Conservation (phyloP, 2,888 invertebrate species). For the Heliconius cydno region DNA sequence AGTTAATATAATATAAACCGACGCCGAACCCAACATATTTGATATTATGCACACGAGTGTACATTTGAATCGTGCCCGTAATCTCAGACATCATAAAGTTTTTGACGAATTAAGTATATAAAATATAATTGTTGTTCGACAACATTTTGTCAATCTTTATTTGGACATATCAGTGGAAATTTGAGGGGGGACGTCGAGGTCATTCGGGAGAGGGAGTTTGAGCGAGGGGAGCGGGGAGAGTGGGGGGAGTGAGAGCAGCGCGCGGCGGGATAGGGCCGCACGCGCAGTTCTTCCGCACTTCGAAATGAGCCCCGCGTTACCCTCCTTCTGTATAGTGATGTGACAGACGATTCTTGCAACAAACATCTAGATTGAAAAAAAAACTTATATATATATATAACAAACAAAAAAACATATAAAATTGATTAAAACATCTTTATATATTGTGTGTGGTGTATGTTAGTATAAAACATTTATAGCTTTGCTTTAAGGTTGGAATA, state of each 20-base stretch:
- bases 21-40: background rate
- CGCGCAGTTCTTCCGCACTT: conserved; percentile 72
- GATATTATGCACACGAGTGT: background rate
- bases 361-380: conserved; percentile 61
- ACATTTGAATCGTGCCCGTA: background rate
- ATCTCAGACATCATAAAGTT: no score
- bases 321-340: conserved; percentile 69
- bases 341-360: conserved; percentile 69
- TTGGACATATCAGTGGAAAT: conserved; percentile 54
- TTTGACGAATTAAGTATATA: background rate
- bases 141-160: conserved; percentile 42
- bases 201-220: conserved; percentile 66
- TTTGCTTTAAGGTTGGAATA: no score
- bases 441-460: background rate
- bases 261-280: conserved; percentile 64
- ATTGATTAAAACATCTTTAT: background rate
- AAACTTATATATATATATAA: background rate
- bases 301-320: conserved; percentile 66
- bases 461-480: no score
- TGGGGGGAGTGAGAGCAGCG: conserved; percentile 51
- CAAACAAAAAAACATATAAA: background rate
- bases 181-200: conserved; percentile 64
- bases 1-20: background rate
- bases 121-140: background rate
- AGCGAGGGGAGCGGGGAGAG: conserved; percentile 57